These are phyloP conservation scores for Forbesichthys agassizii DNA, from an alignment of 2,113 vertebrate species.

Conservation along the genomic window DNA sequence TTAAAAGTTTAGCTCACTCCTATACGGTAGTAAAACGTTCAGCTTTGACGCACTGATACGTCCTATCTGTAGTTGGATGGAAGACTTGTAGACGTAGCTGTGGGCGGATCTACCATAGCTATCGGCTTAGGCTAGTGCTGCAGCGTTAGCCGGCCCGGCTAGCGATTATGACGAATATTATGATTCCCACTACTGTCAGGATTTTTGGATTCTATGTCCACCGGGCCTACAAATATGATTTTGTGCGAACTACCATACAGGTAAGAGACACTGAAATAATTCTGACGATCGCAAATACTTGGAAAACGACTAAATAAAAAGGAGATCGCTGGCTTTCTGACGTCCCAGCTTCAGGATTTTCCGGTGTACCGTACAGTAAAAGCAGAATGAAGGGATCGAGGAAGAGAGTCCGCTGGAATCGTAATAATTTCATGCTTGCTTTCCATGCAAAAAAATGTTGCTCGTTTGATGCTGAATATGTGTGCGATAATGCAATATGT, in stretches of 20 bases:
- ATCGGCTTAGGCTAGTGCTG: conserved; percentile 16
- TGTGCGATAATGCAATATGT: background rate
- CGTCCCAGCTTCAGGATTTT: too few species aligned
- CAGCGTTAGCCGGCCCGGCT: conserved; percentile 41
- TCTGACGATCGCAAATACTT: too few species aligned
- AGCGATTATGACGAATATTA: conserved; percentile 57
- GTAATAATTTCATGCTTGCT: too few species aligned
- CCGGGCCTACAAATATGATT: conserved; percentile 44
- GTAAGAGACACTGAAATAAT: conserved; percentile 37
- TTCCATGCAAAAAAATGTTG: too few species aligned
- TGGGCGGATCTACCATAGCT: conserved; percentile 46
- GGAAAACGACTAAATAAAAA: too few species aligned
- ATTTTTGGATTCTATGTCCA: conserved; percentile 27
- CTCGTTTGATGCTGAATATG: background rate
- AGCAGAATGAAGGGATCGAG: too few species aligned
- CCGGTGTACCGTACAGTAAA: too few species aligned
- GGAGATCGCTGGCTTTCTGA: too few species aligned
- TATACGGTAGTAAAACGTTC: too few species aligned
- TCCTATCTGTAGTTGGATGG: background rate
- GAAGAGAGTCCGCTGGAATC: too few species aligned
- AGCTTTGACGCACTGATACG: too few species aligned
- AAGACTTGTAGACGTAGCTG: conserved; percentile 18
- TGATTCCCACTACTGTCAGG: conserved; percentile 22
- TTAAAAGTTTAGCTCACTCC: too few species aligned
- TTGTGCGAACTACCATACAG: conserved; percentile 48